Base-by-base conservation (phyloP, 2,113 vertebrate species). In the Labrus mixtus region DNA sequence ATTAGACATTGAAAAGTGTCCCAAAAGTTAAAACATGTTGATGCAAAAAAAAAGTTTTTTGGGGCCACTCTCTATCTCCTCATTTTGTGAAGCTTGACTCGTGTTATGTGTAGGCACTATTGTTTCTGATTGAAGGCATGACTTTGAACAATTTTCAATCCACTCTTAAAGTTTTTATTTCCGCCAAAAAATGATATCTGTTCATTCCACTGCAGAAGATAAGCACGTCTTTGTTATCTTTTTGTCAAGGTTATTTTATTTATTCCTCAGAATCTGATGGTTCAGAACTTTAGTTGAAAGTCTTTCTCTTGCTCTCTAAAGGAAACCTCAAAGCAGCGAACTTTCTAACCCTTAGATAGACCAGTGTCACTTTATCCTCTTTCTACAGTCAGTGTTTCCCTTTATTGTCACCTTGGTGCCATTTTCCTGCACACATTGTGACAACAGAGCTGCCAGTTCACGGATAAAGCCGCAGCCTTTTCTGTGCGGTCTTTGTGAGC, bases 401-500 rank as follows among this genome's bases (percentile, higher is more conserved):
- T 51, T 57, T 71, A 65, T 41, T 43, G 16, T 68, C 36, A 25
- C 59, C 16, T 56, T 20, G 33, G 15, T 68, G 71, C 78, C 12
- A 59, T 80, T 80, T 85, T 81, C 11, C 57, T 46, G 64, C 43
- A 22, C n/a, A 17, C 16, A 58, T 63, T 20, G 23, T 1, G 7
- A 76, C 55, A 69, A 43, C 11, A 67, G 67, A 70, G 70, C 64
- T 68, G 54, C 73, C 81, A 45, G 51, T 63, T 72, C 36, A 16
- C 59, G 29, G 29, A 33, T 33, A 33, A 33, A 33, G 29, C 29
- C 11, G 25, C 46, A 61, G 3, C 67, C 46, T 66, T 75, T 65
- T 65, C 68, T 71, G 17, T 33, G 68, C 7, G 15, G 17, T 48
- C 46, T 59, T 41, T 55, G 60, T 20, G 64, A 53, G 75, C 62